Evolutionary conservation across 2,113 vertebrate species (phyloP).

Genomic region (Tupaia chinensis): DNA sequence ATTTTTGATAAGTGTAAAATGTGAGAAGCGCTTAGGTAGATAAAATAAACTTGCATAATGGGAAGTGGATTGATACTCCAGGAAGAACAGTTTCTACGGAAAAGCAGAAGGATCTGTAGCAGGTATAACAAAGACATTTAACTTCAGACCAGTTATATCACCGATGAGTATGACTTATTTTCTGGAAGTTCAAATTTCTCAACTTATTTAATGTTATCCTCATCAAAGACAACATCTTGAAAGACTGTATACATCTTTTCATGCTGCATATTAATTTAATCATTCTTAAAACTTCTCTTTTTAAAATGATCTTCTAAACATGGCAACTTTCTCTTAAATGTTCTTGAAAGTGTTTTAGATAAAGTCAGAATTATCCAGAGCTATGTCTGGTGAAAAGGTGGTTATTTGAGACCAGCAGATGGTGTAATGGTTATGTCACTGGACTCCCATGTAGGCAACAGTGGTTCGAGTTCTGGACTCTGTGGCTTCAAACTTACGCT

Average conservation of each 20-base stretch:
- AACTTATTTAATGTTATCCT: neutral
- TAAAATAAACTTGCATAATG: neutral
- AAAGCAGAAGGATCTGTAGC: neutral
- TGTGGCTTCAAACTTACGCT: too few species aligned
- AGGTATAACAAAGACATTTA: slow-evolving; percentile 39
- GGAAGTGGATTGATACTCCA: neutral
- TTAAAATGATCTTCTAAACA: slow-evolving; percentile 66
- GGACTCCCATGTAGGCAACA: too few species aligned
- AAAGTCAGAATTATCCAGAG: slow-evolving; percentile 63
- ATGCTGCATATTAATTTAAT: neutral
- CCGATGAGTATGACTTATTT: neutral
- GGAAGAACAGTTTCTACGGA: neutral
- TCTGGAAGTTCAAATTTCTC: slow-evolving; percentile 40
- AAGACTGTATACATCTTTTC: neutral
- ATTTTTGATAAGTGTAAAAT: slow-evolving; percentile 14
- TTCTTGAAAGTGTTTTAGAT: slow-evolving; percentile 55
- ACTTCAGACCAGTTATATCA: neutral
- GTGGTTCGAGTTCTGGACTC: too few species aligned
- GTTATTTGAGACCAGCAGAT: neutral
- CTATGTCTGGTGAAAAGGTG: neutral
- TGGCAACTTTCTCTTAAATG: slow-evolving; percentile 47
- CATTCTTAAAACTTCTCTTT: slow-evolving; percentile 51
- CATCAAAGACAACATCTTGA: slow-evolving; percentile 2
- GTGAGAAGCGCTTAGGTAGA: neutral
- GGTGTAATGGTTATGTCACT: too few species aligned